Percentiles rank a stretch among this genome's conserved stretches.
phyloP scores from a whole-genome alignment of 2,113 vertebrate species.

The Platanista minor region DNA sequence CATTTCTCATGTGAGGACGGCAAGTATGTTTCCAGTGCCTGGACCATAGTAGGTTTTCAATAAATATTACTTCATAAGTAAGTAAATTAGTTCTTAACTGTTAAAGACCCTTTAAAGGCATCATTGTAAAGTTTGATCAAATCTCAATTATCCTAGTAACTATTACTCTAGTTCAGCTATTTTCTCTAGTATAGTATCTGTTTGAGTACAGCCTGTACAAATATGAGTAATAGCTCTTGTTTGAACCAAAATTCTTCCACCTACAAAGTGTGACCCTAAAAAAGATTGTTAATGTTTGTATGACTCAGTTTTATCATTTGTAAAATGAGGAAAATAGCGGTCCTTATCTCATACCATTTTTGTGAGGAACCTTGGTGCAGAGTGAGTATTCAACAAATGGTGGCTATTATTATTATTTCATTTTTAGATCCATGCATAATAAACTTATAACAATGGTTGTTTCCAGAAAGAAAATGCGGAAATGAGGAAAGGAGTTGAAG shows the following conservation, averaged over 20 bases:
- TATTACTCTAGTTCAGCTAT: background rate
- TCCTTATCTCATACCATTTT: background rate
- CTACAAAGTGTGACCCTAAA: background rate
- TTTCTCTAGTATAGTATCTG: background rate
- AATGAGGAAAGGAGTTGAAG: background rate
- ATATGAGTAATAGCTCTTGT: background rate
- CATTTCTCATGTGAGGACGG: background rate
- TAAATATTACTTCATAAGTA: background rate
- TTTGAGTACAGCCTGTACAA: background rate
- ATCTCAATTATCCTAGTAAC: background rate
- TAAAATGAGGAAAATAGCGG: background rate
- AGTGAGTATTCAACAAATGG: background rate
- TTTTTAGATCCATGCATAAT: background rate
- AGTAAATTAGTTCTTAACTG: background rate
- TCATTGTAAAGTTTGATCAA: background rate
- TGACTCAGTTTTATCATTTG: background rate
- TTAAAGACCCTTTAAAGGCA: background rate
- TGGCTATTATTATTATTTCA: background rate
- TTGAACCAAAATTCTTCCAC: background rate
- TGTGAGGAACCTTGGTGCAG: background rate
- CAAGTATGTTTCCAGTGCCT: background rate
- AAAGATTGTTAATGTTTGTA: background rate
- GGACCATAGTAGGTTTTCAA: background rate
- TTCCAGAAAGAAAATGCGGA: constrained; percentile 13
- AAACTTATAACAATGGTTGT: background rate